Evolutionary conservation across 2,888 invertebrate genomes (phyloP).

Genomic region (Archips crataeganus): DNA sequence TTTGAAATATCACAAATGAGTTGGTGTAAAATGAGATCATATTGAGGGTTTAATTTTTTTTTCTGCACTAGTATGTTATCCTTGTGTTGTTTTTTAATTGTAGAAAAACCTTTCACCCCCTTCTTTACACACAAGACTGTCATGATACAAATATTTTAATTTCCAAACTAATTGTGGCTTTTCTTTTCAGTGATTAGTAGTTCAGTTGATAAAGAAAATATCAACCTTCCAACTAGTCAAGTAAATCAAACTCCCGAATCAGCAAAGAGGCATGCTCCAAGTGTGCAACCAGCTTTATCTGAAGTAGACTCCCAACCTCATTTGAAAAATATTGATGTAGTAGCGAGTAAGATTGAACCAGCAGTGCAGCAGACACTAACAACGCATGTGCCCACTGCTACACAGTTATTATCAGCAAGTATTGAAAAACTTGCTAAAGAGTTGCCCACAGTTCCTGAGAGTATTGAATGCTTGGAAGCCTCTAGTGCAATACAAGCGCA

Average conservation of each 20-base stretch:
- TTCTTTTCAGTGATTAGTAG: constrained; percentile 75
- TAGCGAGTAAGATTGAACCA: constrained; percentile 55
- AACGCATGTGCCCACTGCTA: constrained; percentile 63
- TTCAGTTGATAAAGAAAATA: constrained; percentile 77
- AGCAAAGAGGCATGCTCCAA: constrained; percentile 56
- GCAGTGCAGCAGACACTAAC: constrained; percentile 55
- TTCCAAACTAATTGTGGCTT: constrained; percentile 33
- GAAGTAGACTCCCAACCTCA: constrained; percentile 55
- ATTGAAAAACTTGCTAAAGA: constrained; percentile 78
- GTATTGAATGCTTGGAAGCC: constrained; percentile 60
- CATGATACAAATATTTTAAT: background rate
- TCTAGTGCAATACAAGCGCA: constrained; percentile 77
- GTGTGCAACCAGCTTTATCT: constrained; percentile 57
- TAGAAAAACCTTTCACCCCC: background rate
- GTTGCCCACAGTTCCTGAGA: constrained; percentile 52
- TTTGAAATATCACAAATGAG: background rate
- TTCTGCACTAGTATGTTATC: background rate
- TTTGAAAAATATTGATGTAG: constrained; percentile 57
- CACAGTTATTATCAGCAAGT: constrained; percentile 75
- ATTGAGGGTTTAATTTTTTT: background rate
- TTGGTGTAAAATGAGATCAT: background rate
- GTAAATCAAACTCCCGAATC: constrained; percentile 42
- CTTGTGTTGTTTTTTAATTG: background rate
- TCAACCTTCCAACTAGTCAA: constrained; percentile 77
- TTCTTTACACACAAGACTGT: background rate